Conservation (phyloP, 1,140 invertebrate species). For the Gryllus bimaculatus region DNA sequence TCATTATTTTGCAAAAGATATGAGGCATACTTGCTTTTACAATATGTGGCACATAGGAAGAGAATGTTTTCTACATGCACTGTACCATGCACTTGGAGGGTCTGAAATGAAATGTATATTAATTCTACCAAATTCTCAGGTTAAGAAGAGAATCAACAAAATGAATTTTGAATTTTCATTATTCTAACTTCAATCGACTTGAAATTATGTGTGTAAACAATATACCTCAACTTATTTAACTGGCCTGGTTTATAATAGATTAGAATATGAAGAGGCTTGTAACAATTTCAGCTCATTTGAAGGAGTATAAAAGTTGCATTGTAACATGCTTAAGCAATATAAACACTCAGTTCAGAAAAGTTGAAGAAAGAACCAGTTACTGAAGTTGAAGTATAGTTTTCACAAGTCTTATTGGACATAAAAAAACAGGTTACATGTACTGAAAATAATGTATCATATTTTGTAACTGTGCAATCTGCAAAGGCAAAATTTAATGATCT, state of each 20-base stretch:
- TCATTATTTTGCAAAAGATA: conserved; percentile 2
- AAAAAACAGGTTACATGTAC: too few relatives aligned
- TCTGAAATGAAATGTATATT: not conserved
- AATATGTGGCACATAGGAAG: conserved; percentile 1
- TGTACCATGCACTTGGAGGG: not conserved
- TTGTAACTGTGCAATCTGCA: too few relatives aligned
- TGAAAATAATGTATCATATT: too few relatives aligned
- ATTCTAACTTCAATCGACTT: not conserved
- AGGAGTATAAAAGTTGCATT: conserved; percentile 5
- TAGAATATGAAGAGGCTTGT: not conserved
- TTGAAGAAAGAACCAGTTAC: not conserved
- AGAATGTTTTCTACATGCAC: not conserved
- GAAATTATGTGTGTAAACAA: not conserved
- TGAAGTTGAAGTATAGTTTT: not conserved
- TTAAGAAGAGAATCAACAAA: not conserved
- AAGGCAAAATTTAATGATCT: too few relatives aligned
- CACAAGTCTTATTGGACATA: too few relatives aligned
- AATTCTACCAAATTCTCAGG: not conserved
- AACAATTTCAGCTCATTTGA: not conserved
- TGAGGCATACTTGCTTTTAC: not conserved
- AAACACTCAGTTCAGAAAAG: conserved; percentile 4
- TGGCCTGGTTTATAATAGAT: not conserved
- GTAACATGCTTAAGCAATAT: not conserved
- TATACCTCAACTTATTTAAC: not conserved
- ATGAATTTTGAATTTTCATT: not conserved